Evolutionary conservation across 2,113 vertebrate species (phyloP), one percentile per base, ranked within the genome.

Genomic region (Tautogolabrus adspersus): DNA sequence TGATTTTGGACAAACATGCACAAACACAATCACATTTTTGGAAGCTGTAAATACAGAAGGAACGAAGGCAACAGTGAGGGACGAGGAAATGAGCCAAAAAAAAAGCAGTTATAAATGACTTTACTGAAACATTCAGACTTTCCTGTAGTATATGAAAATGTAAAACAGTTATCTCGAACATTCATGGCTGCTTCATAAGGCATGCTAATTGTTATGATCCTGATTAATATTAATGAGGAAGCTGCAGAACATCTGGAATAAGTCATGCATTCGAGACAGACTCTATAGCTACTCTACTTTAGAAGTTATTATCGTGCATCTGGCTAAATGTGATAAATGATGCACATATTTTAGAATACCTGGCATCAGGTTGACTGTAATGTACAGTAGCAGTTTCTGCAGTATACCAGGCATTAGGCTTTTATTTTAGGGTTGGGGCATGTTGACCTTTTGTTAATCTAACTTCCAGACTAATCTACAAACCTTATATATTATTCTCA

Each of bases 181-280:
- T 7, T 26, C 19, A 74, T 19, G 22, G 5, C 57, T 66, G 55
- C 40, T 23, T 75, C 34, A 44, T 13, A 42, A 19, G 13, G 11
- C 54, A 7, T 58, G 42, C 46, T 60, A 56, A 82, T 86, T 72
- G 72, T 69, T 65, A 72, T 64, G 19, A 60, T 26, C n/a, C 15
- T 55, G 15, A 83, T 69, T 3, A 75, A 72, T 83, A 77, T 77
- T 74, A 59, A 83, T 61, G 21, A 77, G 34, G 21, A 65, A 64
- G 63, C 19, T 46, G 65, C 30, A 16, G 57, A 71, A 70, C 54
- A 72, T 9, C 3, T 51, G 23, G 13, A 73, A 60, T 49, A 55
- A 72, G 77, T 75, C 44, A 77, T 67, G 40, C 12, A 10, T 72
- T 59, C 7, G 51, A 49, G 59, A 64, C 37, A 49, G 59, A 67